Percentiles rank a stretch among this genome's conserved stretches.
These are phyloP conservation scores for Athalia rosae DNA, from an alignment of 2,888 invertebrate genomes.

Conservation along the genomic window DNA sequence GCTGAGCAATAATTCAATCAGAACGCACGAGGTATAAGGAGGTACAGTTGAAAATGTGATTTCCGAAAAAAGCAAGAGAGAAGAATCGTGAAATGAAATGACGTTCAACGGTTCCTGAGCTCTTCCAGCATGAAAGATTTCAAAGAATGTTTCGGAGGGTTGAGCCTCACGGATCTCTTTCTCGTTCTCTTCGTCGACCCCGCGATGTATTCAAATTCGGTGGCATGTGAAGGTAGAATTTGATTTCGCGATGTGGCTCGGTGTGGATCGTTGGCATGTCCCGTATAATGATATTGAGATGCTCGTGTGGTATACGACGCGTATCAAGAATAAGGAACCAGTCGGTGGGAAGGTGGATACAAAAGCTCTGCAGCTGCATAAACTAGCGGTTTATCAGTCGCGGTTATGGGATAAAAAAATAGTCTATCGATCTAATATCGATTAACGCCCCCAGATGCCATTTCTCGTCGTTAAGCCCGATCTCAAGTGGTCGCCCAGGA, in stretches of 20 bases:
- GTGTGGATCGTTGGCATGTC: slow-evolving; percentile 22
- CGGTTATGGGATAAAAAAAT: slow-evolving; percentile 25
- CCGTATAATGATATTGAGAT: slow-evolving; percentile 41
- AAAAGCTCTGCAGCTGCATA: slow-evolving; percentile 20
- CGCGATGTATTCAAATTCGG: slow-evolving; percentile 52
- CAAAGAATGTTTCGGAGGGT: slow-evolving; percentile 41
- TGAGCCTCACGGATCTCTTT: slow-evolving; percentile 12
- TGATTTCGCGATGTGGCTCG: slow-evolving; percentile 46
- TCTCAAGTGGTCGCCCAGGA: slow-evolving; percentile 20
- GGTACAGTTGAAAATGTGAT: background rate
- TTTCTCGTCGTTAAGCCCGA: slow-evolving; percentile 34
- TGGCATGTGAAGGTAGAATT: slow-evolving; percentile 48
- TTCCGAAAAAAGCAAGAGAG: slow-evolving; percentile 28
- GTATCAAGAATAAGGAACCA: slow-evolving; percentile 5
- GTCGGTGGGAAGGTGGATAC: slow-evolving; percentile 3
- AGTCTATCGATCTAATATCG: slow-evolving; percentile 39
- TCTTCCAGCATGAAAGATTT: slow-evolving; percentile 37
- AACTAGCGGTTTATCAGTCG: slow-evolving; percentile 23
- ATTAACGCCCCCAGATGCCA: slow-evolving; percentile 10
- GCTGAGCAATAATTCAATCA: too few relatives aligned
- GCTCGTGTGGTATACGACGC: background rate
- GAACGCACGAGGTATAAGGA: too few relatives aligned
- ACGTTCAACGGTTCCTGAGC: slow-evolving; percentile 45
- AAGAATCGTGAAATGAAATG: slow-evolving; percentile 42
- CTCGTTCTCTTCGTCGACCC: slow-evolving; percentile 17